Conservation (phyloP, 2,113 vertebrate genomes). For the Notiomystis cincta region DNA sequence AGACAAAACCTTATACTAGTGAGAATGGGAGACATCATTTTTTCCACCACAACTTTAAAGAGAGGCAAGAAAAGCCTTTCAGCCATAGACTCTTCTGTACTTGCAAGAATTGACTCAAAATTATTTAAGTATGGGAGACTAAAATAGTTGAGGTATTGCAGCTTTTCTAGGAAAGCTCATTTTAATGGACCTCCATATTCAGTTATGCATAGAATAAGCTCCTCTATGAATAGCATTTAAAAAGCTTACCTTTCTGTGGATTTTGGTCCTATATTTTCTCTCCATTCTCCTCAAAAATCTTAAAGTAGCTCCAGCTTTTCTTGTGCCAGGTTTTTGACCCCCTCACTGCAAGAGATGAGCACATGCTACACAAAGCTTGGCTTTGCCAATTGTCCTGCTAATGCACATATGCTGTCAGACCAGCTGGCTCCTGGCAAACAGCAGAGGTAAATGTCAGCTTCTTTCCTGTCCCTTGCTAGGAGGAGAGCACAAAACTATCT, state of each 20-base stretch:
- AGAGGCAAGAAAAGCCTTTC: not conserved
- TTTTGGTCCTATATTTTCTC: not conserved
- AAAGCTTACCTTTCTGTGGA: not conserved
- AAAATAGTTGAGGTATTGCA: not conserved
- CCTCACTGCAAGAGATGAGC: not conserved
- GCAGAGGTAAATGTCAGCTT: slow-evolving; percentile 8
- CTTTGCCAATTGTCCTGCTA: not conserved
- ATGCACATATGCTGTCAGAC: not conserved
- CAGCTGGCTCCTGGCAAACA: slow-evolving; percentile 22
- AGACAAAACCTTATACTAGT: not conserved
- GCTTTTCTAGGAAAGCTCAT: not conserved
- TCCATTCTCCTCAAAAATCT: not conserved
- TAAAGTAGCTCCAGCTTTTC: not conserved
- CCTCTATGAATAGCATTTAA: not conserved
- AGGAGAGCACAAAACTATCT: not conserved
- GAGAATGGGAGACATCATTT: not conserved
- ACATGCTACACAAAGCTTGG: not conserved
- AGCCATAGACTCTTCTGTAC: not conserved
- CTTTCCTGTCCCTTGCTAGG: not conserved
- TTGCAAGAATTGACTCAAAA: not conserved
- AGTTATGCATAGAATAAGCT: not conserved
- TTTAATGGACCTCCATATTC: not conserved
- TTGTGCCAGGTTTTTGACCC: not conserved
- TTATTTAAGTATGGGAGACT: not conserved
- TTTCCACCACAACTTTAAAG: not conserved